These are phyloP conservation scores for Chloroclysta siterata DNA, from an alignment of 2,888 invertebrate species.

Conservation along the genomic window DNA sequence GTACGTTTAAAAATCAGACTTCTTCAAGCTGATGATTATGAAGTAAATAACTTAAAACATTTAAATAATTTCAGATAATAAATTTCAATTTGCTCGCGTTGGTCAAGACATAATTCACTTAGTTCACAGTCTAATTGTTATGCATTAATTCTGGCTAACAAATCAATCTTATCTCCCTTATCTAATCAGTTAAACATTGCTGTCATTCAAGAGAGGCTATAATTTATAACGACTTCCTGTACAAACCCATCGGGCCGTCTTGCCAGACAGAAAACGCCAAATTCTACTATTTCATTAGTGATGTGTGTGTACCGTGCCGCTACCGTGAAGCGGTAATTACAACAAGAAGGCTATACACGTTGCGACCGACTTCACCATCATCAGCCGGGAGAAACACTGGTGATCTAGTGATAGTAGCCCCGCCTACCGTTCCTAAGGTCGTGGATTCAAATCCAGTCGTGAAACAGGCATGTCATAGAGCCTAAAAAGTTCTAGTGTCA, in stretches of 20 bases:
- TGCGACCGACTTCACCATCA: no score
- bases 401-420: no score
- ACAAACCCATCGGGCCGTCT: background rate
- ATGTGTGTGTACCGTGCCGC: no score
- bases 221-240: conserved; percentile 14
- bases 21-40: no score
- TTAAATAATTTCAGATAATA: background rate
- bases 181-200: background rate
- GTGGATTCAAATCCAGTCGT: no score
- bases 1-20: no score
- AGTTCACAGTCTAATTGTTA: background rate
- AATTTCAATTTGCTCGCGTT: background rate
- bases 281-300: conserved; percentile 16
- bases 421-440: no score
- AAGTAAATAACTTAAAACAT: no score
- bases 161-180: background rate
- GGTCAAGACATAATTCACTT: background rate
- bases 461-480: no score
- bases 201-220: background rate
- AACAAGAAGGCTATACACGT: background rate
- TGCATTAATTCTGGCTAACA: background rate
- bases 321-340: conserved; percentile 2
- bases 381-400: no score
- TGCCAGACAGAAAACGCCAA: conserved; percentile 6
- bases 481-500: no score